These are phyloP conservation scores for Tetragonisca angustula DNA, from an alignment of 2,888 invertebrate genomes.

Conservation along the genomic window DNA sequence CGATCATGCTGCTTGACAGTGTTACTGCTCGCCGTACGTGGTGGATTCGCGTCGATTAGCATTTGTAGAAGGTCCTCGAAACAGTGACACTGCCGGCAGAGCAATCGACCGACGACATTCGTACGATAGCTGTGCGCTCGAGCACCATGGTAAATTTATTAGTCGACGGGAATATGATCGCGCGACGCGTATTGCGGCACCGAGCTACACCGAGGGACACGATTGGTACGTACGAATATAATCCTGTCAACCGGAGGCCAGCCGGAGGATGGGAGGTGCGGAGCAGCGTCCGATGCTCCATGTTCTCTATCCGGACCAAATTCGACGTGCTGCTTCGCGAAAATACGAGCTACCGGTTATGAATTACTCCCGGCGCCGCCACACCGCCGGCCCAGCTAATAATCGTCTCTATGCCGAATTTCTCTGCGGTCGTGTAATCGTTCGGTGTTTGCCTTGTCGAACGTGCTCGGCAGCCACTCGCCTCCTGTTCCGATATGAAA, in stretches of 20 bases:
- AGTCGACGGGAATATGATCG: slow-evolving; percentile 79
- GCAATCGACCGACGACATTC: slow-evolving; percentile 67
- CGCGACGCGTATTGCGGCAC: slow-evolving; percentile 75
- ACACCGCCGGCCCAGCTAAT: slow-evolving; percentile 73
- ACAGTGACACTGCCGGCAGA: slow-evolving; percentile 60
- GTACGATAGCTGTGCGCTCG: slow-evolving; percentile 60
- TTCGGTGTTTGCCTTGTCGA: slow-evolving; percentile 65
- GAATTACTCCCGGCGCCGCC: slow-evolving; percentile 77
- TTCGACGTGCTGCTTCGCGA: slow-evolving; percentile 75
- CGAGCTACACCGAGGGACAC: slow-evolving; percentile 76
- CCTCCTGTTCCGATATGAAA: slow-evolving; percentile 37
- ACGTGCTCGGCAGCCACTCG: slow-evolving; percentile 20
- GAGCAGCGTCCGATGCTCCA: slow-evolving; percentile 75
- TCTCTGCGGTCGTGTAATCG: slow-evolving; percentile 71
- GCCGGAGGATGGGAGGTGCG: slow-evolving; percentile 49
- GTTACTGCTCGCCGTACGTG: neutral
- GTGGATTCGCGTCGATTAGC: slow-evolving; percentile 37
- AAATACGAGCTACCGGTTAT: slow-evolving; percentile 81
- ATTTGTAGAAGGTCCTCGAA: slow-evolving; percentile 51
- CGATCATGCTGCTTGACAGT: too few relatives aligned
- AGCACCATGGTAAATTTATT: slow-evolving; percentile 76
- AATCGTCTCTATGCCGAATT: slow-evolving; percentile 79
- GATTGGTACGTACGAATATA: slow-evolving; percentile 80
- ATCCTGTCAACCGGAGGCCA: slow-evolving; percentile 76
- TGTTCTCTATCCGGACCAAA: slow-evolving; percentile 81